Evolutionary conservation across 2,888 invertebrate genomes (phyloP), one percentile per base, ranked within the genome.

Genomic region (Dyspetes luteomarginatus): DNA sequence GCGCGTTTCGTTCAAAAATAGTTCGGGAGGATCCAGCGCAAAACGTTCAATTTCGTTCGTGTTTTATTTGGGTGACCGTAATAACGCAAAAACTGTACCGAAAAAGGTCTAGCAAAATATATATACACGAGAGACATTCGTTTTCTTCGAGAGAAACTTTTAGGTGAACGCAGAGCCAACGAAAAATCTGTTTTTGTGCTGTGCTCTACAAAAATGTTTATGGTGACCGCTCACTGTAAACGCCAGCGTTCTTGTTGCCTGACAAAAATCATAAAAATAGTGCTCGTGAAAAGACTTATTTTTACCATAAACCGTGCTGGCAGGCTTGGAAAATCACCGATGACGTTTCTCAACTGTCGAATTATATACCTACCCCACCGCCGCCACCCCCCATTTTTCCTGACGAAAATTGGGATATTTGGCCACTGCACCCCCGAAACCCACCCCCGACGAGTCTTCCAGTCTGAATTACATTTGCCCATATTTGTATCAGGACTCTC

Each of bases 1-100:
- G 82, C 78, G 84, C 81, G 85, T 89, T 88, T 89, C 85, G 81
- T 85, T 83, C 83, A 87, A 88, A 90, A 91, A 91, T 87, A 83
- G 87, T 85, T 83, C 87, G 83, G 75, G 62, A 81, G 78, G 74
- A 58, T 19, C 58, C 67, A 62, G 76, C 36, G 52, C n/a, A n/a
- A n/a, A 30, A 15, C 24, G 17, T 55, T 60, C 17, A n/a, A n/a
- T 15, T 41, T 30, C 15, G 56, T 81, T 81, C 76, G 81, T 84
- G 52, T 90, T 91, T 90, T 90, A 91, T 90, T 89, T 89, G 88
- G 89, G 86, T 90, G 89, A 90, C 91, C 91, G 90, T 91, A 91
- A 91, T 91, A 91, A 91, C 88, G 85, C 85, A 85, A 85, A 89
- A 90, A 89, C 83, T 91, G 88, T 87, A 88, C 89, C 87, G 90